Conservation (phyloP, 2,888 invertebrate species). For the Tenodera sinensis region DNA sequence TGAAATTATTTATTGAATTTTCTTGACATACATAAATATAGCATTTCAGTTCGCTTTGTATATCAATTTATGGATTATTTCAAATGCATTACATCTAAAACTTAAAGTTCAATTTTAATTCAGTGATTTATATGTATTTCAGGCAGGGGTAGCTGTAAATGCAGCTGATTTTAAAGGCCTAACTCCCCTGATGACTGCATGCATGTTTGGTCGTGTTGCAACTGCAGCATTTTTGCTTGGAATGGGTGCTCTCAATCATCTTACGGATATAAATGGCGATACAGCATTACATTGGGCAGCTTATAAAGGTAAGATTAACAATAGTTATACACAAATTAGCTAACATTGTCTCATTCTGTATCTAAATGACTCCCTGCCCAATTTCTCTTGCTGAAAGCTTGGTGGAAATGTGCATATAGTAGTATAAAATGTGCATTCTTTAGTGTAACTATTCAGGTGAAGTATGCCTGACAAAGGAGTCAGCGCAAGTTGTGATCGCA, state of each 20-base stretch:
- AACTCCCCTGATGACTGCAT: constrained; percentile 87
- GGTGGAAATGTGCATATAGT: too few species aligned
- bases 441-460: too few species aligned
- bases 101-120: background rate
- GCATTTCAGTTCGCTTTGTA: too few species aligned
- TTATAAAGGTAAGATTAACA: constrained; percentile 62
- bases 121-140: constrained; percentile 34
- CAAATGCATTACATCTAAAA: background rate
- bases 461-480: too few species aligned
- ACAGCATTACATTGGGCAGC: constrained; percentile 93
- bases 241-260: constrained; percentile 80
- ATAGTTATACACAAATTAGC: too few species aligned
- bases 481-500: too few species aligned
- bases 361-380: too few species aligned
- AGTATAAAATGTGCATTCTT: too few species aligned
- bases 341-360: too few species aligned
- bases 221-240: constrained; percentile 87
- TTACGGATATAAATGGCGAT: constrained; percentile 89
- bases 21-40: too few species aligned
- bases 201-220: constrained; percentile 89
- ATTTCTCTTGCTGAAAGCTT: too few species aligned
- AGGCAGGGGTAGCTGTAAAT: constrained; percentile 85
- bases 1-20: too few species aligned
- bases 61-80: background rate
- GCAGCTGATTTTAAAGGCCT: constrained; percentile 84